phyloP scores from a whole-genome alignment of 1,140 invertebrate genomes.

The Hylyphantes graminicola region DNA sequence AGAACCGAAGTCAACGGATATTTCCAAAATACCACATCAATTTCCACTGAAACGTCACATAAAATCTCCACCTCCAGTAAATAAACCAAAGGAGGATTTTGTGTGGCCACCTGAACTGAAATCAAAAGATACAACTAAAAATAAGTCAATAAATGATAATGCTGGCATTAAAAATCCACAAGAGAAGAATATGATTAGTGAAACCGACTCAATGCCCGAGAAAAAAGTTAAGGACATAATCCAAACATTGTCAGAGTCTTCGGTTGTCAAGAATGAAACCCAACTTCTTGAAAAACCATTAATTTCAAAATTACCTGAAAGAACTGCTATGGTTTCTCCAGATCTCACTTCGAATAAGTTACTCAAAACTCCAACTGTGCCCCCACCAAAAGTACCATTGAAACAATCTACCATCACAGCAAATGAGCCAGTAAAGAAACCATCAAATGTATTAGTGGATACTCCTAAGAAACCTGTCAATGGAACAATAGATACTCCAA shows the following conservation, averaged over 20 bases:
- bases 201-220: no score
- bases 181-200: no score
- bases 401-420: background rate
- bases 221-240: no score
- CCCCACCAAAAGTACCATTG: no score
- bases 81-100: background rate
- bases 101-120: background rate
- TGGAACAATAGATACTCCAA: no score
- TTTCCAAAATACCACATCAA: background rate
- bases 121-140: background rate
- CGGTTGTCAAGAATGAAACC: no score
- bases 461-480: no score
- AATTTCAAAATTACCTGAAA: background rate
- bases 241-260: no score
- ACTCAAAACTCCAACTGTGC: no score
- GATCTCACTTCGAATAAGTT: background rate
- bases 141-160: background rate
- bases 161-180: background rate
- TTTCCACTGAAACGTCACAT: no score
- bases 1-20: background rate
- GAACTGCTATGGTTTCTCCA: background rate
- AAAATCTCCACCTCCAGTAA: no score
- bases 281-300: background rate
- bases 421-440: background rate
- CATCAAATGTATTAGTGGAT: background rate